Percentiles rank a stretch among this genome's conserved stretches.
phyloP scores from a whole-genome alignment of 2,888 invertebrate species.

The Cybosia mesomella region DNA sequence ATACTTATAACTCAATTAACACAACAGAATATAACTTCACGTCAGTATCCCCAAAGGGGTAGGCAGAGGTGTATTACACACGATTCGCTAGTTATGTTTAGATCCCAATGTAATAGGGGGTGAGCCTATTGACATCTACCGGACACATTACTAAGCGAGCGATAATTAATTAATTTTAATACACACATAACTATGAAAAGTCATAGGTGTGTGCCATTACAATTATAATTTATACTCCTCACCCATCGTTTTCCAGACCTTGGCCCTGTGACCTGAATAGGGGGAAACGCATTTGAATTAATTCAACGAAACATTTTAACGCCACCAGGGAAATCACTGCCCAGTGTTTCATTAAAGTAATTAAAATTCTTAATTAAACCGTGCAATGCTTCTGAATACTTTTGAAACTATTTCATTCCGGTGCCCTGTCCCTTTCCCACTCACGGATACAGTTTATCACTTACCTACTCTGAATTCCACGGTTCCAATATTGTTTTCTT shows the following conservation, averaged over 20 bases:
- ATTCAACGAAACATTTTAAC: conserved; percentile 16
- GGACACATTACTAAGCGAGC: too few species aligned
- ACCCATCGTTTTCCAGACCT: background rate
- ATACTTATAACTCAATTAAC: too few species aligned
- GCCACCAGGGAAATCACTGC: conserved; percentile 39
- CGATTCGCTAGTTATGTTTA: too few species aligned
- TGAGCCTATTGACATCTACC: too few species aligned
- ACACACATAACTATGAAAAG: too few species aligned
- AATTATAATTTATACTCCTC: background rate
- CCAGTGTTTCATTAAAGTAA: conserved; percentile 54
- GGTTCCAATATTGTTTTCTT: background rate
- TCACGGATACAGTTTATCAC: background rate
- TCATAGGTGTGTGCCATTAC: too few species aligned
- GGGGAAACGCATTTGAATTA: conserved; percentile 15
- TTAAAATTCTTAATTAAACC: conserved; percentile 69
- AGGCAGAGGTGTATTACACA: too few species aligned
- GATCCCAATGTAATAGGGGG: too few species aligned
- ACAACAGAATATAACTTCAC: too few species aligned
- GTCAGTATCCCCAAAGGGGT: too few species aligned
- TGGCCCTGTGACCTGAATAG: conserved; percentile 10
- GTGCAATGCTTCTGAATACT: conserved; percentile 37
- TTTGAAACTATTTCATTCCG: conserved; percentile 43
- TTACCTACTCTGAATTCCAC: conserved; percentile 10
- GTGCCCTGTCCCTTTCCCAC: conserved; percentile 8
- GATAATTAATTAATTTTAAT: too few species aligned